These are phyloP conservation scores for Phoeniculus purpureus DNA, from an alignment of 2,797 vertebrate species.

Conservation along the genomic window DNA sequence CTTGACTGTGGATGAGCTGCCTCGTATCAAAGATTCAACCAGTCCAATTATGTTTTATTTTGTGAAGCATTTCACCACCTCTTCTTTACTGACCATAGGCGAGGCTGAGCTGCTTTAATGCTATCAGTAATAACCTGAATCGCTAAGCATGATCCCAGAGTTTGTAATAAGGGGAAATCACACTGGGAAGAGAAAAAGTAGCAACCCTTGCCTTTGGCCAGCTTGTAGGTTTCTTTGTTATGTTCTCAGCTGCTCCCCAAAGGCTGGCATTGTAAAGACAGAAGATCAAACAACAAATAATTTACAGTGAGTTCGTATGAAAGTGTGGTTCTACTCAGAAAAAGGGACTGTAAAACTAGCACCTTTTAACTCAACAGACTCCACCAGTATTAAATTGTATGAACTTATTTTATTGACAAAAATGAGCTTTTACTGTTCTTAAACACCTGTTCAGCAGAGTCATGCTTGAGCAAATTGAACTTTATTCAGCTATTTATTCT, in stretches of 20 bases:
- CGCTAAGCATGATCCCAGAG: not conserved
- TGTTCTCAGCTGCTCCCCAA: not conserved
- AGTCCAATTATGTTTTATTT: not conserved
- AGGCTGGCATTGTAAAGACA: not conserved
- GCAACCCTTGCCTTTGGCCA: not conserved
- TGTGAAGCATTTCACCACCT: not conserved
- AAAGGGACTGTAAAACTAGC: not conserved
- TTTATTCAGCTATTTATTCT: not conserved
- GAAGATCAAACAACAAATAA: not conserved
- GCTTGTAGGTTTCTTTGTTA: not conserved
- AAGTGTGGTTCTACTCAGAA: not conserved
- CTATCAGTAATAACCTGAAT: not conserved
- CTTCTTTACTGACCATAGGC: not conserved
- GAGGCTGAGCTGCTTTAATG: not conserved
- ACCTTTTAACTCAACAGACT: not conserved
- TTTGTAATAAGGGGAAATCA: not conserved
- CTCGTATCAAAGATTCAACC: not conserved
- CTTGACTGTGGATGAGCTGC: not conserved
- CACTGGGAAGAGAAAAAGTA: not conserved
- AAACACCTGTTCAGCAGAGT: not conserved
- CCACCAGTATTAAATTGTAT: not conserved
- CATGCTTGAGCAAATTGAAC: not conserved
- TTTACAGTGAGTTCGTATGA: not conserved
- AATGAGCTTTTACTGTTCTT: not conserved
- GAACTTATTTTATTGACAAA: not conserved